Conservation (phyloP, 2,888 invertebrate species). For the Papilio demoleus region DNA sequence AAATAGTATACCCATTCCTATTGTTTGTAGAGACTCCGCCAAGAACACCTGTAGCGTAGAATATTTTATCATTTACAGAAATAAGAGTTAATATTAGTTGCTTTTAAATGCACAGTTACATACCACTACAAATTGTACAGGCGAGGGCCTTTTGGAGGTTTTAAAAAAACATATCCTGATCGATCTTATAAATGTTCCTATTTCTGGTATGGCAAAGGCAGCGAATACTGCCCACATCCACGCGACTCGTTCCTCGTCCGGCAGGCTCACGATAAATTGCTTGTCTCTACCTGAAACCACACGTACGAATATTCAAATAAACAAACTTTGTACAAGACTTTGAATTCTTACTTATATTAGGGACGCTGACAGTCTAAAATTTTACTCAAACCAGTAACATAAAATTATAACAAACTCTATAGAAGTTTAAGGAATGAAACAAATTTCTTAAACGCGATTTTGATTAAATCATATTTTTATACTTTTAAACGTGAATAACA, state of each 20-base stretch:
- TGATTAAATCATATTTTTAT: neutral
- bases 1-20: slow-evolving; percentile 93
- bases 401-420: neutral
- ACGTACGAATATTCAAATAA: neutral
- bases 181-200: slow-evolving; percentile 93
- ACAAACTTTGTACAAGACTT: neutral
- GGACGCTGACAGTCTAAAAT: too few relatives aligned
- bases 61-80: slow-evolving; percentile 1
- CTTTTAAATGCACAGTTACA: slow-evolving; percentile 51
- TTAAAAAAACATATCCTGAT: slow-evolving; percentile 96
- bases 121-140: slow-evolving; percentile 79
- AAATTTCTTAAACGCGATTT: neutral
- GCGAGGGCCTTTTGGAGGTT: slow-evolving; percentile 89
- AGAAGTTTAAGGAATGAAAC: neutral
- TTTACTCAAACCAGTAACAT: neutral
- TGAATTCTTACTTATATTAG: neutral
- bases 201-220: slow-evolving; percentile 94
- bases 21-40: slow-evolving; percentile 94
- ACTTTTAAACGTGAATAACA: slow-evolving; percentile 5
- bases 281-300: slow-evolving; percentile 90
- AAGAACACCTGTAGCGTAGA: slow-evolving; percentile 84
- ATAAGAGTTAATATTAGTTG: neutral
- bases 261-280: slow-evolving; percentile 91
- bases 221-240: slow-evolving; percentile 97
- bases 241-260: slow-evolving; percentile 93